Percentiles rank a stretch among this genome's conserved stretches.
Conservation (phyloP, 2,888 invertebrate genomes). For the Venusia cambrica region DNA sequence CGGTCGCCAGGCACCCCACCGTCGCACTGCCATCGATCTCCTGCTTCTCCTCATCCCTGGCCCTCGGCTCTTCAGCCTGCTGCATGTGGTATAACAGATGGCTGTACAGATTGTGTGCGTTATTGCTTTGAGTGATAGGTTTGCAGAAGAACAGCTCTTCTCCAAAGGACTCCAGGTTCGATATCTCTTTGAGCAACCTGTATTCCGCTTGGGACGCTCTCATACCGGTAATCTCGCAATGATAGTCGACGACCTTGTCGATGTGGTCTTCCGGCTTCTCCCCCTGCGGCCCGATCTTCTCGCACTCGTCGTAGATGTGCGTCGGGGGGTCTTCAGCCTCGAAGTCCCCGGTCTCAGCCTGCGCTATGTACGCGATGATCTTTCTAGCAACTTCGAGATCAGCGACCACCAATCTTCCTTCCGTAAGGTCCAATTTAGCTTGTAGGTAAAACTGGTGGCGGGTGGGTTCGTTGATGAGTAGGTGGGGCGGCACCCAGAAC, state of each 20-base stretch:
- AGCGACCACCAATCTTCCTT: conserved; percentile 86
- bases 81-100: conserved; percentile 84
- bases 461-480: conserved; percentile 91
- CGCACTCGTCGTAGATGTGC: conserved; percentile 83
- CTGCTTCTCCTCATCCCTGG: conserved; percentile 66
- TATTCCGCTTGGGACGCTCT: conserved; percentile 90
- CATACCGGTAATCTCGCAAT: conserved; percentile 83
- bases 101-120: conserved; percentile 89
- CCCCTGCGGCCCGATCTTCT: conserved; percentile 82
- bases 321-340: conserved; percentile 82
- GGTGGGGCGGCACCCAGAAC: conserved; percentile 95
- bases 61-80: conserved; percentile 76
- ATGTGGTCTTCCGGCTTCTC: conserved; percentile 83
- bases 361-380: conserved; percentile 89
- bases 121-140: conserved; percentile 76
- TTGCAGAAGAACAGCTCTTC: conserved; percentile 91
- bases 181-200: conserved; percentile 90
- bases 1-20: conserved; percentile 67
- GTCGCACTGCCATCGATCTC: conserved; percentile 72
- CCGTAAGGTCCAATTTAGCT: conserved; percentile 87
- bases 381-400: conserved; percentile 86
- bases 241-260: conserved; percentile 83
- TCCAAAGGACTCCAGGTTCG: conserved; percentile 89
- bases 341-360: conserved; percentile 87
- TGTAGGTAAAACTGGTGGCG: conserved; percentile 94